Evolutionary conservation across 1,140 invertebrate genomes (phyloP).

Genomic region (Anastrepha ludens): DNA sequence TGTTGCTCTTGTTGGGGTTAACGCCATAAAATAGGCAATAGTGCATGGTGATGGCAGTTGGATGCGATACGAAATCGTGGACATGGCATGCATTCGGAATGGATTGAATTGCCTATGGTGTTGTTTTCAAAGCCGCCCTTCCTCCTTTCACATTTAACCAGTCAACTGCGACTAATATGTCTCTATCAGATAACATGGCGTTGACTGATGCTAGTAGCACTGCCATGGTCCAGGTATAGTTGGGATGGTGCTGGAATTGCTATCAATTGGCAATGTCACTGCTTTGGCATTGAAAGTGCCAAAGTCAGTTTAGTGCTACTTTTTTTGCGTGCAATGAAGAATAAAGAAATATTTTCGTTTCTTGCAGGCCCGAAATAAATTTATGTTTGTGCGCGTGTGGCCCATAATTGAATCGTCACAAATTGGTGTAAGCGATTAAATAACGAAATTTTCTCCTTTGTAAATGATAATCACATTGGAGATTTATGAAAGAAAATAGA

Average conservation of each 20-base stretch:
- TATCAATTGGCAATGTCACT: neutral
- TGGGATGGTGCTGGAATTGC: neutral
- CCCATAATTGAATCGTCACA: slow-evolving; percentile 14
- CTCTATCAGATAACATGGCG: slow-evolving; percentile 48
- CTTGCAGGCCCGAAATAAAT: no score
- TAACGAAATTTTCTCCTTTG: neutral
- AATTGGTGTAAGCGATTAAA: slow-evolving; percentile 8
- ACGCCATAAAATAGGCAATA: slow-evolving; percentile 46
- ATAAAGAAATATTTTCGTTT: neutral
- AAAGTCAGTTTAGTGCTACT: neutral
- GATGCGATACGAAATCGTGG: neutral
- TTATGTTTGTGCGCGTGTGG: neutral
- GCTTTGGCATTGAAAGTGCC: neutral
- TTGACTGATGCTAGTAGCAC: neutral
- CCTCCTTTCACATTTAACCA: slow-evolving; percentile 5
- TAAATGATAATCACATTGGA: neutral
- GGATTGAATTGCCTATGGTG: neutral
- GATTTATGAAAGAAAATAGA: neutral
- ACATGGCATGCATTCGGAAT: neutral
- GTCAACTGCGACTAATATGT: slow-evolving; percentile 47
- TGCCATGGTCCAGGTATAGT: neutral
- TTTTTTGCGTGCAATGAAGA: slow-evolving; percentile 22
- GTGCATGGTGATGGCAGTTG: neutral
- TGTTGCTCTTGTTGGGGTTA: neutral
- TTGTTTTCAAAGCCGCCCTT: neutral